phyloP scores from a whole-genome alignment of 2,888 invertebrate species.

The Apamea crenata region DNA sequence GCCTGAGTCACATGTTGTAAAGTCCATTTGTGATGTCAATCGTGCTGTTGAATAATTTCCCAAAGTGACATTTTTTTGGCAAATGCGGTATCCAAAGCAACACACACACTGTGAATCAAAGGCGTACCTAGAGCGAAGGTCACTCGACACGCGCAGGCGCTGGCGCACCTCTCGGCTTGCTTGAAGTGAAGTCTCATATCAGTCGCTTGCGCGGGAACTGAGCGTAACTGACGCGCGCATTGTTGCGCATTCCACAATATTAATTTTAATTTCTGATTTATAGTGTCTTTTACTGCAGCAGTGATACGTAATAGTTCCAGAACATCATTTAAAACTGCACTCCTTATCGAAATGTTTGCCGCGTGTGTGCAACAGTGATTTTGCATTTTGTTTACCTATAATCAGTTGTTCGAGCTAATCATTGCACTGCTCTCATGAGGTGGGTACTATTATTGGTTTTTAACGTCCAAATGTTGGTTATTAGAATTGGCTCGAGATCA shows the following conservation, averaged over 20 bases:
- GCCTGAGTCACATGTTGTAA: too few species aligned
- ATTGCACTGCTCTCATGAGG: constrained; percentile 66
- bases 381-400: constrained; percentile 62
- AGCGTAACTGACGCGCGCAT: constrained; percentile 72
- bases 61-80: constrained; percentile 11
- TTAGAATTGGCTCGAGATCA: constrained; percentile 72
- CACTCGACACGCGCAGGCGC: constrained; percentile 65
- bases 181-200: constrained; percentile 67
- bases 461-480: constrained; percentile 46
- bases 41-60: background rate
- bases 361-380: constrained; percentile 50
- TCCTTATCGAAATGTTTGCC: constrained; percentile 25
- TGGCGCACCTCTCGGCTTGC: constrained; percentile 71
- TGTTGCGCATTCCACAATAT: constrained; percentile 57
- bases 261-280: constrained; percentile 36
- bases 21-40: constrained; percentile 1
- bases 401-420: constrained; percentile 55
- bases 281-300: constrained; percentile 15
- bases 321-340: constrained; percentile 7
- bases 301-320: constrained; percentile 7
- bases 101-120: constrained; percentile 61
- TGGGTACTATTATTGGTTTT: constrained; percentile 65
- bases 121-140: constrained; percentile 70
- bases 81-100: constrained; percentile 43
- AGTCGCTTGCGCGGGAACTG: constrained; percentile 79